Evolutionary conservation across 2,113 vertebrate genomes (phyloP).

Genomic region (Monopterus albus): DNA sequence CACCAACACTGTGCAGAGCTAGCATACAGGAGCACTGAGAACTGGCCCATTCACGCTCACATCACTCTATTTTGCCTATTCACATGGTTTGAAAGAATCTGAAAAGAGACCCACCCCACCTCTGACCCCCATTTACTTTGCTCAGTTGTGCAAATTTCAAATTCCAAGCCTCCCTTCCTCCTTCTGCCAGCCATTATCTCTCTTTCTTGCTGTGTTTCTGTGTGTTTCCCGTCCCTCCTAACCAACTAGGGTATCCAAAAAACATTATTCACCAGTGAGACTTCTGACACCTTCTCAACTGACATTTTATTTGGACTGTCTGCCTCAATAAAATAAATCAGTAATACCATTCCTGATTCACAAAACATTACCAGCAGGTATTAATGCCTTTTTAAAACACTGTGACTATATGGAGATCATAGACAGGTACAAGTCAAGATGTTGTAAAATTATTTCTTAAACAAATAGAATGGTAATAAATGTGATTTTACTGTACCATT

Average conservation of each 20-base stretch:
- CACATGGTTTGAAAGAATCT: conserved; percentile 66
- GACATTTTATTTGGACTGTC: no score
- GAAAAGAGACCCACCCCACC: conserved; percentile 60
- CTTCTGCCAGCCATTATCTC: conserved; percentile 22
- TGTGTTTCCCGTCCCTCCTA: not conserved
- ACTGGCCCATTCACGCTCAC: conserved; percentile 67
- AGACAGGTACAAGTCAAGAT: no score
- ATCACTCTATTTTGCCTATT: conserved; percentile 58
- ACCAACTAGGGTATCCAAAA: no score
- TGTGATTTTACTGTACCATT: no score
- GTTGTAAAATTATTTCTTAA: no score
- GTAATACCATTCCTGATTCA: no score
- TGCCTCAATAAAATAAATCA: no score
- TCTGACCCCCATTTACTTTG: conserved; percentile 27
- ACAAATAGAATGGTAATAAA: no score
- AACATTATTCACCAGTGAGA: no score
- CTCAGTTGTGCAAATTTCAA: conserved; percentile 57
- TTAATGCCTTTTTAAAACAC: no score
- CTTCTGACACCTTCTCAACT: not conserved
- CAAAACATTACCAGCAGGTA: not conserved
- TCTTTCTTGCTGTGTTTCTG: not conserved
- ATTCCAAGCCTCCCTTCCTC: conserved; percentile 14
- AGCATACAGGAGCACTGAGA: conserved; percentile 71
- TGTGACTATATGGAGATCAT: no score
- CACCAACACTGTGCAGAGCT: conserved; percentile 66